These are phyloP conservation scores for Amitus sp. DNA, from an alignment of 2,888 invertebrate species.

Conservation along the genomic window DNA sequence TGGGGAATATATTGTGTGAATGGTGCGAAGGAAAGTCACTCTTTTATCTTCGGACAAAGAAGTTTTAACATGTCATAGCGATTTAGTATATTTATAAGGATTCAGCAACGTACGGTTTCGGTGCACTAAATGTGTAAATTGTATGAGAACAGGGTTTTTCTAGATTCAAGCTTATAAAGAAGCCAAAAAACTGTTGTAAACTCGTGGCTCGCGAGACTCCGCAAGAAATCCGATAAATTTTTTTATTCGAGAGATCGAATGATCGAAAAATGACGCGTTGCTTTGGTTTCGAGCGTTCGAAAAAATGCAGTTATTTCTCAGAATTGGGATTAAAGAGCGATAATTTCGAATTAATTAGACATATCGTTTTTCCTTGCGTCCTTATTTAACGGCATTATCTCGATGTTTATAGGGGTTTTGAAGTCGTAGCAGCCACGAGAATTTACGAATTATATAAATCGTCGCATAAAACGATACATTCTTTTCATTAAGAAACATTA, in stretches of 20 bases:
- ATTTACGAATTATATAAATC: constrained; percentile 55
- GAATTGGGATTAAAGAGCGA: no score
- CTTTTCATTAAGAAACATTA: constrained; percentile 43
- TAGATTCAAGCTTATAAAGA: constrained; percentile 59
- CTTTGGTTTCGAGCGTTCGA: no score
- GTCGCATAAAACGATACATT: constrained; percentile 50
- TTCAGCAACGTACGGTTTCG: constrained; percentile 62
- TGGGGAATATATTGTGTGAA: no score
- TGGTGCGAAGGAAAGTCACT: no score
- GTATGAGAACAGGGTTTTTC: constrained; percentile 60
- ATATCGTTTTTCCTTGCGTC: constrained; percentile 10
- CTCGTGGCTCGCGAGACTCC: constrained; percentile 43
- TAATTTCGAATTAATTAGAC: not conserved
- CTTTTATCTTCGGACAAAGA: constrained; percentile 38
- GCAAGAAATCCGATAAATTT: constrained; percentile 7
- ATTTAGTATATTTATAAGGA: constrained; percentile 61
- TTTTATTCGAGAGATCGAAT: no score
- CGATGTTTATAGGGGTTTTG: constrained; percentile 11
- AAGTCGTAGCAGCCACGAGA: constrained; percentile 47
- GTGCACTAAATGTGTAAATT: constrained; percentile 60
- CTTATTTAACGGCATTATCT: not conserved
- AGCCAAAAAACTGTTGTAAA: constrained; percentile 42
- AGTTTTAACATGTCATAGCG: constrained; percentile 48
- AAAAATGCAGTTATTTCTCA: no score
- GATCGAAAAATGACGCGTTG: no score